A percentile compares a stretch with the other conserved stretches of the same genome.
Conservation (phyloP, 2,113 vertebrate species). For the Ammodramus savannarum region DNA sequence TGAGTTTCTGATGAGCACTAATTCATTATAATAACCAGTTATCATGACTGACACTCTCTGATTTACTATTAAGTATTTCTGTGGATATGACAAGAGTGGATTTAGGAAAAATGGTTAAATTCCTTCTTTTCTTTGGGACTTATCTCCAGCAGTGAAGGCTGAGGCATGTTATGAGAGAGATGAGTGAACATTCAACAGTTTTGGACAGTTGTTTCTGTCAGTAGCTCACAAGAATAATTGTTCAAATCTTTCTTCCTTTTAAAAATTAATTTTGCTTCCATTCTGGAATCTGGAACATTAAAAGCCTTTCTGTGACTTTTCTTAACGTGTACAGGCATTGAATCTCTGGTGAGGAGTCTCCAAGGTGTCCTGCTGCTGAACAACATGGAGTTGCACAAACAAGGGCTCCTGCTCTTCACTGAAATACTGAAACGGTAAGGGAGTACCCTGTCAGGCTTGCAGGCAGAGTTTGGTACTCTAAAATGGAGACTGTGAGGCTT, state of each 20-base stretch:
- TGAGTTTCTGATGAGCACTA: background rate
- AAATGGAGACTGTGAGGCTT: background rate
- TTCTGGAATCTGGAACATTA: background rate
- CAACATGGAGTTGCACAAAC: conserved; percentile 84
- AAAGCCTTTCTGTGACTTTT: background rate
- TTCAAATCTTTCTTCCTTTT: background rate
- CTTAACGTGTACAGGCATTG: conserved; percentile 77
- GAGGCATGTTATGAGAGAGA: background rate
- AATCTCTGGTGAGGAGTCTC: conserved; percentile 88
- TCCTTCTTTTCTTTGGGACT: background rate
- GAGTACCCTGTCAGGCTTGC: background rate
- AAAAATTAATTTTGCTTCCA: background rate
- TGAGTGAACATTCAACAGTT: background rate
- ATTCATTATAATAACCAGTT: background rate
- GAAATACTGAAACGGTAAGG: conserved; percentile 87
- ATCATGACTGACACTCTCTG: background rate
- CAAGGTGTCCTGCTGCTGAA: conserved; percentile 76
- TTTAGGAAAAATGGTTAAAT: background rate
- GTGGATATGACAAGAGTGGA: background rate
- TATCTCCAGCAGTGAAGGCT: background rate
- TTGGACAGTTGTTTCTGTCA: background rate
- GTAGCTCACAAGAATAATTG: background rate
- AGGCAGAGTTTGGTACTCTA: background rate
- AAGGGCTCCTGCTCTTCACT: conserved; percentile 86
- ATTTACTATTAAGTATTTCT: background rate